Evolutionary conservation across 1,140 invertebrate species (phyloP), one percentile per base, ranked within the genome.

Genomic region (Macrotrachela quadricornifera): DNA sequence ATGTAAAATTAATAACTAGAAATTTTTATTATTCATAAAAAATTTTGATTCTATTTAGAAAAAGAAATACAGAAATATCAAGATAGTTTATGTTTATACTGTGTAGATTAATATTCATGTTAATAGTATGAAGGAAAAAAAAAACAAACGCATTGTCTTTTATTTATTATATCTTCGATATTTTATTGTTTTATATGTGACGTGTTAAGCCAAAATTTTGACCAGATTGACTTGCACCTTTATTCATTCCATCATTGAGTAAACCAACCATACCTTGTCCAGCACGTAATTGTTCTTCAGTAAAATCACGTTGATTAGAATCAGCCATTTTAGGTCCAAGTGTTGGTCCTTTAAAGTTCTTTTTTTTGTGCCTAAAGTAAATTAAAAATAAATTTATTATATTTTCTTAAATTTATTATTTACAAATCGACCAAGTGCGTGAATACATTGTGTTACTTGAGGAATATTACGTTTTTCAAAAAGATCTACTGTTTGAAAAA

Each of bases 401-500:
- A 46, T 10, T 46, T 46, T n/a, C 10, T 46, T 10, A 46, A 46
- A 46, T 16, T n/a, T 21, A 46, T 16, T 46, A n/a, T n/a, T 2
- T 73, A 88, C 87, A 78, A 94, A 94, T 73, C 91, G 78, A 30
- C 85, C 90, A 14, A 96, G 75, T 10, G 88, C 84, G 65, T 88
- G 84, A 49, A 95, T 71, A 67, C 85, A 88, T 62, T 88, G 85
- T 10, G 83, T 81, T 1, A 94, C 86, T 59, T 82, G 78, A 10
- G 80, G 76, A 57, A 94, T 85, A 65, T 92, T 87, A 66, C 90
- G 87, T 65, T 81, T 80, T 64, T 92, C 86, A 76, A 78, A 92
- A 8, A 94, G 73, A 65, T 92, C 87, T 10, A 85, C 83, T 0
- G 86, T 85, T 70, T 91, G 86, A 76, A 94, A 94, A 2, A 88